Evolutionary conservation across 2,797 vertebrate species (phyloP).

Genomic region (Naso thynnoides): DNA sequence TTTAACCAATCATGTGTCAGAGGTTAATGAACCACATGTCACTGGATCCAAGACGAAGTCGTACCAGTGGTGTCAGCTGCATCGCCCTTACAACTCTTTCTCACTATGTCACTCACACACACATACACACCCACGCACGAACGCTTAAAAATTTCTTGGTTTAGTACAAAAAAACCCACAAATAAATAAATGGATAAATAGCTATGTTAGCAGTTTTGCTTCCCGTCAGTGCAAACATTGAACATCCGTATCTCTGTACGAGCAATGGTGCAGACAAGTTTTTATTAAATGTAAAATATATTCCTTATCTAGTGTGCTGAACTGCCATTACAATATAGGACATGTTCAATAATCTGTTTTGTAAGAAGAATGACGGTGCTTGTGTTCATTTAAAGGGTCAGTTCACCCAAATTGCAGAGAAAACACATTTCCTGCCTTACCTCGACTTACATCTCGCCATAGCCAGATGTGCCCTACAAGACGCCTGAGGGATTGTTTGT

Average conservation of each 20-base stretch:
- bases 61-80: constrained; percentile 22
- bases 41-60: constrained; percentile 51
- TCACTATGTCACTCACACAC: neutral
- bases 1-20: constrained; percentile 78
- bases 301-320: neutral
- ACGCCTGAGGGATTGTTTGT: neutral
- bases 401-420: constrained; percentile 1
- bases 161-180: neutral
- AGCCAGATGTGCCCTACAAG: neutral
- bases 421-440: neutral
- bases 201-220: neutral
- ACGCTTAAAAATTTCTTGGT: neutral
- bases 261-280: neutral
- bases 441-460: neutral
- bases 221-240: neutral
- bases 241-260: neutral
- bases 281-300: neutral
- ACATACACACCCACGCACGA: constrained; percentile 9
- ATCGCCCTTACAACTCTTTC: constrained; percentile 16
- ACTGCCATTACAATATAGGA: neutral
- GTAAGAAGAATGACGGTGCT: neutral
- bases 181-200: neutral
- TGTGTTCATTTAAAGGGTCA: neutral
- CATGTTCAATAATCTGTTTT: neutral
- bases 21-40: constrained; percentile 67